Conservation (phyloP, 2,113 vertebrate species). For the Antidorcas marsupialis region DNA sequence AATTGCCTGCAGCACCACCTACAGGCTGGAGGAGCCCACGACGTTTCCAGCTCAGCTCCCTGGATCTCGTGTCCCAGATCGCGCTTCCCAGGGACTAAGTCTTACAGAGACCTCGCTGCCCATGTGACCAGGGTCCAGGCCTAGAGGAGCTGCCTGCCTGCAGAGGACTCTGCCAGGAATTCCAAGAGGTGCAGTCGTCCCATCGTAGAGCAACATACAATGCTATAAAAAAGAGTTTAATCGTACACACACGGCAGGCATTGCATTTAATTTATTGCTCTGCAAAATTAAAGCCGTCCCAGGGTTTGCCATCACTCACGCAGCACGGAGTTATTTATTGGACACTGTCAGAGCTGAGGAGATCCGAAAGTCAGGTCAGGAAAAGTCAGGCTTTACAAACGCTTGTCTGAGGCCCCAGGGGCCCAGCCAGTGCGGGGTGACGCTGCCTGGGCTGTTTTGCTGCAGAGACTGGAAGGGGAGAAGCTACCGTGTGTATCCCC, state of each 20-base stretch:
- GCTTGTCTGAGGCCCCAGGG: neutral
- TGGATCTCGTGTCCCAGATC: rapidly evolving
- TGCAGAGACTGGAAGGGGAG: too few species aligned
- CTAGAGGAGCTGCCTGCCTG: neutral
- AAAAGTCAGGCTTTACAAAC: slow-evolving; percentile 11
- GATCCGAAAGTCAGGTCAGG: neutral
- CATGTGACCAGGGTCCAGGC: neutral
- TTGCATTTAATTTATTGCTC: neutral
- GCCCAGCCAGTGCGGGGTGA: neutral
- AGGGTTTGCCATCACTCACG: neutral
- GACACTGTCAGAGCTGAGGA: neutral
- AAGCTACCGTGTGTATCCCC: rapidly evolving
- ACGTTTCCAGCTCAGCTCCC: neutral
- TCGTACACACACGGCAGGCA: neutral
- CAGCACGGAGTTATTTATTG: neutral
- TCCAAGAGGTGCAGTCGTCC: neutral
- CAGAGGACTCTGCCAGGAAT: neutral
- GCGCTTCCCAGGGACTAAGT: neutral
- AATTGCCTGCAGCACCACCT: neutral
- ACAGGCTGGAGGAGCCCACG: neutral
- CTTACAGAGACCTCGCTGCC: rapidly evolving
- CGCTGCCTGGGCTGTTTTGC: rapidly evolving
- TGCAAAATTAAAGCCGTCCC: slow-evolving; percentile 6
- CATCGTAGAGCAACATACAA: neutral
- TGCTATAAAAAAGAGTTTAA: slow-evolving; percentile 9